A percentile compares a stretch with the other conserved stretches of the same genome.
phyloP scores from a whole-genome alignment of 2,888 invertebrate genomes.

The Melanargia galathea region DNA sequence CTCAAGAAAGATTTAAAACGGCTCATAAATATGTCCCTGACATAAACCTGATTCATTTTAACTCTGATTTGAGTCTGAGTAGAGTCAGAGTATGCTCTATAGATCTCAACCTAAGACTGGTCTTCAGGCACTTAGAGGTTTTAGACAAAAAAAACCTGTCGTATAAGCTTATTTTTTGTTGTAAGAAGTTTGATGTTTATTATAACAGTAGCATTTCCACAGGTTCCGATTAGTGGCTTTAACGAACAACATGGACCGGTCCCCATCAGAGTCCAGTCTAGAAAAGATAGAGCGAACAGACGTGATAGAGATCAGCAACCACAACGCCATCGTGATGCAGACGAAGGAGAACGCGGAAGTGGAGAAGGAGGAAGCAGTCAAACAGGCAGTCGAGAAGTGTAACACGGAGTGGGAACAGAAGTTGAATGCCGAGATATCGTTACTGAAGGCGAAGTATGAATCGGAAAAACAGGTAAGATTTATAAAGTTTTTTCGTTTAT shows the following conservation, averaged over 20 bases:
- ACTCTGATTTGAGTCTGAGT: no score
- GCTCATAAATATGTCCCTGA: no score
- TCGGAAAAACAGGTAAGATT: slow-evolving; percentile 76
- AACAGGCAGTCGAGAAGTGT: slow-evolving; percentile 77
- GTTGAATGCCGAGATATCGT: slow-evolving; percentile 52
- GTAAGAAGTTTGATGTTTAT: not conserved
- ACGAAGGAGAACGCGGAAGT: slow-evolving; percentile 85
- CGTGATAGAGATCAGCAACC: slow-evolving; percentile 83
- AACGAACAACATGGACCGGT: slow-evolving; percentile 87
- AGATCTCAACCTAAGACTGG: no score
- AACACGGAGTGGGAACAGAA: slow-evolving; percentile 84
- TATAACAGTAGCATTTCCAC: not conserved
- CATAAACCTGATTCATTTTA: no score
- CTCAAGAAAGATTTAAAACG: no score
- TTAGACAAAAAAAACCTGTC: no score
- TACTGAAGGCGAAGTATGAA: slow-evolving; percentile 72
- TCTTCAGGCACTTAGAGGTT: no score
- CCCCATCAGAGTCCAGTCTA: slow-evolving; percentile 89
- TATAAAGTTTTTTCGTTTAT: not conserved
- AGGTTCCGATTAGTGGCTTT: slow-evolving; percentile 89
- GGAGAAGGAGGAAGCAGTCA: slow-evolving; percentile 81
- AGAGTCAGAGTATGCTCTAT: no score
- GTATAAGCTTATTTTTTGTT: not conserved
- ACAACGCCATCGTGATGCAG: slow-evolving; percentile 86
- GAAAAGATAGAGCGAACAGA: slow-evolving; percentile 88